Base-by-base conservation (phyloP, 2,888 invertebrate species). In the Phrixothrix hirtus region DNA sequence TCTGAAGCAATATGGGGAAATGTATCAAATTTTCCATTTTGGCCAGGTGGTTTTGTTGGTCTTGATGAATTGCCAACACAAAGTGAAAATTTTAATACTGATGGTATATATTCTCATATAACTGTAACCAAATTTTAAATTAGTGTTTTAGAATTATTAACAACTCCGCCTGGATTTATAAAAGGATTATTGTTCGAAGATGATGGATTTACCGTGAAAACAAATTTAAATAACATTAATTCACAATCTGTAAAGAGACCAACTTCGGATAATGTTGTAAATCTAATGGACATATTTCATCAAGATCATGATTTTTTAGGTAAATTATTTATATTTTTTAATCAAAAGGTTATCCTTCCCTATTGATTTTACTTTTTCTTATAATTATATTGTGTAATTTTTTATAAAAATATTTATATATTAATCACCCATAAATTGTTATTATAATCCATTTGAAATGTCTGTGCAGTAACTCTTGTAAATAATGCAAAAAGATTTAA, bases 1-100 rank as follows among this genome's bases (percentile, higher is more conserved):
- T 78, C 79, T 30, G 83, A 88, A 66, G 82, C 86, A 36, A 82
- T 88, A 0, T 79, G 86, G 63, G 95, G 95, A 10, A 87, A 85
- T 41, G 83, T 86, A 0, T 86, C 85, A 51, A 92, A 90, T 71
- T 87, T 85, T 68, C 93, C 92, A 0, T 95, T 95, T 72, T 85
- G 91, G 81, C 95, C 95, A 0, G 94, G 91, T 35, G 89, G 92
- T 1, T 88, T 92, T 71, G 75, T 78, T 55, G 77, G 78, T 17
- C 53, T 61, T 7, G 44, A 58, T n/a, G 81, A 84, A 56, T 78
- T 82, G 36, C 79, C 82, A 0, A 75, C 77, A 30, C 63, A 67
- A 11, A 78, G 79, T 59, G 74, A 81, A 51, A 68, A 78, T 10
- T 70, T 76, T 37, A 59, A 76, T 1, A 69, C 73, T 14, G 64